Evolutionary conservation across 64 coral and sea anemone species (phyloP).

Genomic region (Trachythela sp.): DNA sequence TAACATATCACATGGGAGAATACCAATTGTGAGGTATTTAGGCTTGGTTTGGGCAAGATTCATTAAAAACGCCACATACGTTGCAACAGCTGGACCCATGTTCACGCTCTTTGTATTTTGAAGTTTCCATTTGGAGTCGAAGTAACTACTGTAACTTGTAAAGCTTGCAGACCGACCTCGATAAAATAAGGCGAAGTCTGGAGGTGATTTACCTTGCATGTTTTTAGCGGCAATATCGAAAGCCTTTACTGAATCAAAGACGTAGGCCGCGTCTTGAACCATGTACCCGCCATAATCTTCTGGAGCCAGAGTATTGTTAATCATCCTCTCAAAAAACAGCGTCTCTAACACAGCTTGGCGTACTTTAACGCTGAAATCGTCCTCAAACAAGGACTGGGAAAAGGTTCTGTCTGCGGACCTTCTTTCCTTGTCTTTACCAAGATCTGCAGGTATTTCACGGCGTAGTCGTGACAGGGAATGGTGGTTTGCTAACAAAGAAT

Average conservation of each 20-base stretch:
- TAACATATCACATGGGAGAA: conserved; percentile 51
- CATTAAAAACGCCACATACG: conserved; percentile 38
- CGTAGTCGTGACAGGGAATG: neutral
- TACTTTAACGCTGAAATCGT: conserved; percentile 15
- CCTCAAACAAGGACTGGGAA: conserved; percentile 27
- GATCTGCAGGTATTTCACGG: neutral
- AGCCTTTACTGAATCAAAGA: conserved; percentile 45
- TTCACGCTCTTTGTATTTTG: conserved; percentile 37
- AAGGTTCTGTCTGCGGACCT: neutral
- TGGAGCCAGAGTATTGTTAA: conserved; percentile 28
- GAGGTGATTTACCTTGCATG: neutral
- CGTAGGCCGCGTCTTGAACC: conserved; percentile 62
- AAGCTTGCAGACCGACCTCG: conserved; percentile 40
- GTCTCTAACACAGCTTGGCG: conserved; percentile 22
- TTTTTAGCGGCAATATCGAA: conserved; percentile 31
- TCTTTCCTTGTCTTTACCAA: neutral
- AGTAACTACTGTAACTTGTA: conserved; percentile 46
- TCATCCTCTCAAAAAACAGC: conserved; percentile 42
- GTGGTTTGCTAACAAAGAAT: too few relatives aligned
- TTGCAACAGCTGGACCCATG: conserved; percentile 44
- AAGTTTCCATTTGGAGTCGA: conserved; percentile 40
- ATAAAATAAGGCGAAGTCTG: conserved; percentile 50
- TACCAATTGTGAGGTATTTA: conserved; percentile 37
- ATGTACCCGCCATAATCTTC: conserved; percentile 56
- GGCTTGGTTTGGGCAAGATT: conserved; percentile 14